phyloP scores from a whole-genome alignment of 2,113 vertebrate genomes.

The Scomber colias region DNA sequence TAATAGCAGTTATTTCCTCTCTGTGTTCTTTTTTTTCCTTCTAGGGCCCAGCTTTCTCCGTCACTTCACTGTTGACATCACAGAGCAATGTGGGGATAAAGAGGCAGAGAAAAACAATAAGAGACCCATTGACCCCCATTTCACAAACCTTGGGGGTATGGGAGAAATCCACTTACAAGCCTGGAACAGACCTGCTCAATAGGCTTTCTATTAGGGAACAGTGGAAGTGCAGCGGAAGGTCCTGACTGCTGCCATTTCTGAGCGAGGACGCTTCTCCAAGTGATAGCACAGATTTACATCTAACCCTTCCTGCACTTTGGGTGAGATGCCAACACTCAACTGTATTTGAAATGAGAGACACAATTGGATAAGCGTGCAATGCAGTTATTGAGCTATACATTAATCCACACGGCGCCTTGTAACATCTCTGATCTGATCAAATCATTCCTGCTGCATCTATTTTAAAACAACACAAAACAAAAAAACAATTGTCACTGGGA shows the following conservation, averaged over 20 bases:
- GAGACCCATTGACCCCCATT: constrained; percentile 81
- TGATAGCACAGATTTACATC: constrained; percentile 63
- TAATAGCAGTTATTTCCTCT: constrained; percentile 81
- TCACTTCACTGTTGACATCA: constrained; percentile 78
- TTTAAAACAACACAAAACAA: neutral
- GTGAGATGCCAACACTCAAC: constrained; percentile 20
- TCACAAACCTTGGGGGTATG: constrained; percentile 75
- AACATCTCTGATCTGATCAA: constrained; percentile 45
- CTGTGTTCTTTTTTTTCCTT: neutral
- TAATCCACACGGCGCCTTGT: constrained; percentile 42
- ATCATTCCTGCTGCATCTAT: constrained; percentile 35
- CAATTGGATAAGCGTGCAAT: constrained; percentile 34
- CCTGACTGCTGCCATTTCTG: constrained; percentile 61
- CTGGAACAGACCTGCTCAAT: constrained; percentile 62
- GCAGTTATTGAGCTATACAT: constrained; percentile 46
- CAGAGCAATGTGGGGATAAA: constrained; percentile 76
- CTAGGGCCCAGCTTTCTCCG: constrained; percentile 51
- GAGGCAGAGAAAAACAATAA: constrained; percentile 80
- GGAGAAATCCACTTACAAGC: constrained; percentile 76
- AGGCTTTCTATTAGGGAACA: constrained; percentile 61
- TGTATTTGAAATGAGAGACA: constrained; percentile 38
- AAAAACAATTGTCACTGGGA: constrained; percentile 1
- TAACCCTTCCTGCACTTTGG: constrained; percentile 27
- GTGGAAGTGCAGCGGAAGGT: constrained; percentile 54
- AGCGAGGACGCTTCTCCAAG: constrained; percentile 25